Evolutionary conservation across 2,888 invertebrate species (phyloP), one percentile per base, ranked within the genome.

Genomic region (Pasiphila rectangulata): DNA sequence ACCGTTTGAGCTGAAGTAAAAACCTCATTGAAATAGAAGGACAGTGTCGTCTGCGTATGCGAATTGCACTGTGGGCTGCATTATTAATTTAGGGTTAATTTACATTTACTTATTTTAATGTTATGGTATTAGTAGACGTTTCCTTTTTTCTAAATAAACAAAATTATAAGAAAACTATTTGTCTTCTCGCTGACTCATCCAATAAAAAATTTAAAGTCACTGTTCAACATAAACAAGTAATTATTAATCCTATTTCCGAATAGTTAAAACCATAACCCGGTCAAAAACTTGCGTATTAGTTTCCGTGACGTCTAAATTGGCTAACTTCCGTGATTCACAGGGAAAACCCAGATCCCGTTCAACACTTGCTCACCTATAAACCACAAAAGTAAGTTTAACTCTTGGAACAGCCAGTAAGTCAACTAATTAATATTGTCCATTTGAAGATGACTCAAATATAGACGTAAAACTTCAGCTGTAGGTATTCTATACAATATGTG

Each of bases 301-400:
- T 65, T 61, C 54, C 24, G 5, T 47, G 64, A 71, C 67, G 68
- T 52, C 40, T 10, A 7, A 29, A n/a, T n/a, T n/a, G n/a, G n/a
- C n/a, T n/a, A n/a, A n/a, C n/a, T 36, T 41, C 34, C 9, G 1
- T 70, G 70, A 74, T 9, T 72, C 70, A 70, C 23, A 51, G 69
- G 74, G 35, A 70, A 74, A 69, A 55, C 67, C 70, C 34, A 15
- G 5, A 10, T 25, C 40, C 17, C 44, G 42, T 20, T 3, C 4
- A 54, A 24, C 48, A 39, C 54, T 55, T 59, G 52, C 39, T 56
- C 56, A 42, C 50, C 45, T 17, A 36, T 36, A 51, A 55, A 61
- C 59, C 58, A 46, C 64, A 25, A 27, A 37, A 40, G 25, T 25
- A 30, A 45, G 25, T 43, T 48, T 21, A 32, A 45, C 35, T 42